These are phyloP conservation scores for Numenius arquata DNA, from an alignment of 2,113 vertebrate genomes.

Conservation along the genomic window DNA sequence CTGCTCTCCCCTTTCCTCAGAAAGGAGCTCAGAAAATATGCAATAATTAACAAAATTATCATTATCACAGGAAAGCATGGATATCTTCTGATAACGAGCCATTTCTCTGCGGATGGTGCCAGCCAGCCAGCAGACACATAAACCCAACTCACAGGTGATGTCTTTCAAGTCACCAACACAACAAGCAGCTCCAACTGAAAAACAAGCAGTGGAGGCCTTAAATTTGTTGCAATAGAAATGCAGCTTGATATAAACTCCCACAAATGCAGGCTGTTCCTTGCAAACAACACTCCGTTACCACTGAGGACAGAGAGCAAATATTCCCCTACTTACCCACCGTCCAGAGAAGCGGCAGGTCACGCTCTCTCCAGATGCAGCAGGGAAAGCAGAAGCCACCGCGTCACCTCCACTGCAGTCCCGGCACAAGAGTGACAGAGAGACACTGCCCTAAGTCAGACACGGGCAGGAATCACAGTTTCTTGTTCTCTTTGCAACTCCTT, in stretches of 20 bases:
- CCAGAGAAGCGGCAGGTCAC: not conserved
- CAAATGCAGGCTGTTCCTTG: not conserved
- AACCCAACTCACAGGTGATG: not conserved
- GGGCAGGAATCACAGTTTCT: not conserved
- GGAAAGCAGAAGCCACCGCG: not conserved
- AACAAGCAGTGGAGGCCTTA: not conserved
- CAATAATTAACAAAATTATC: not conserved
- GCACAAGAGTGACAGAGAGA: not conserved
- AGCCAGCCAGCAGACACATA: not conserved
- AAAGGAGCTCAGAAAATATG: not conserved
- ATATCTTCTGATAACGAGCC: not conserved
- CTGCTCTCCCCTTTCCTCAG: not conserved
- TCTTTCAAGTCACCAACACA: not conserved
- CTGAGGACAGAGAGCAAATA: not conserved
- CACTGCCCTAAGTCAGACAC: rapidly evolving
- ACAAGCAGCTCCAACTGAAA: not conserved
- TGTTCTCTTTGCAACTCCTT: not conserved
- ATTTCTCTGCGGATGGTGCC: not conserved
- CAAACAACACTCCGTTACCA: rapidly evolving
- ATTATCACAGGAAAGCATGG: not conserved
- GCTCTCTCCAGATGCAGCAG: not conserved
- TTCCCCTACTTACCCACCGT: not conserved
- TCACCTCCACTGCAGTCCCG: not conserved
- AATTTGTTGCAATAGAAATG: not conserved
- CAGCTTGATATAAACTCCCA: not conserved